Conservation (phyloP, 2,797 vertebrate species). For the Aythya fuligula region DNA sequence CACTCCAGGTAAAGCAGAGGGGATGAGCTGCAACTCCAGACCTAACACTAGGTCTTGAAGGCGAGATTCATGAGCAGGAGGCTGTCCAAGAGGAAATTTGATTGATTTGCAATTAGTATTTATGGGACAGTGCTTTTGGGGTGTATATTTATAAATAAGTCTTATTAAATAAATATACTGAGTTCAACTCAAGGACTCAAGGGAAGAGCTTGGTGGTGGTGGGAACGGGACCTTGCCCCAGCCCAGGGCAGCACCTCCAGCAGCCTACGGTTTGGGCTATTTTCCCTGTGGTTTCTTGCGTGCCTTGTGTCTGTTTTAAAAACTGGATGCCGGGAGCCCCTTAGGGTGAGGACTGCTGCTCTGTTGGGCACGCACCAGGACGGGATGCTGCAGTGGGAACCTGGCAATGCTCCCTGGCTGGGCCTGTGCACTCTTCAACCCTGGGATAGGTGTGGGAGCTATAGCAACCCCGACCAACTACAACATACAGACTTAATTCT, state of each 20-base stretch:
- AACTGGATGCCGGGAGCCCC: accelerated
- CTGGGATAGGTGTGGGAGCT: not conserved
- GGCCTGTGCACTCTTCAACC: not conserved
- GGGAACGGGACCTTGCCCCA: not conserved
- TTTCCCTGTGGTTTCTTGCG: not conserved
- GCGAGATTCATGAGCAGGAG: not conserved
- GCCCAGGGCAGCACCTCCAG: not conserved
- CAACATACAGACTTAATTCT: not conserved
- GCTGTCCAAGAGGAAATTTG: not conserved
- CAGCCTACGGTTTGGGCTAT: not conserved
- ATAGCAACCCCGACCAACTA: not conserved
- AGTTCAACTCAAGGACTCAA: not conserved
- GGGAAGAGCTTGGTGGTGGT: not conserved
- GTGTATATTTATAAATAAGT: not conserved
- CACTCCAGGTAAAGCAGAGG: not conserved
- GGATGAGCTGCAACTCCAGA: not conserved
- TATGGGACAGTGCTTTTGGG: not conserved
- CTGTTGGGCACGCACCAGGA: accelerated
- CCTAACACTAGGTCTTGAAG: not conserved
- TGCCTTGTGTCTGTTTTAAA: not conserved
- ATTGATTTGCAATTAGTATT: not conserved
- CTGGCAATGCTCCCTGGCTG: not conserved
- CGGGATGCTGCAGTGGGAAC: not conserved
- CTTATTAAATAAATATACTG: not conserved
- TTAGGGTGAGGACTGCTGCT: not conserved